Percentiles rank a stretch among this genome's conserved stretches.
Evolutionary conservation across 2,113 vertebrate species (phyloP).

Genomic region (Hiodon alosoides): DNA sequence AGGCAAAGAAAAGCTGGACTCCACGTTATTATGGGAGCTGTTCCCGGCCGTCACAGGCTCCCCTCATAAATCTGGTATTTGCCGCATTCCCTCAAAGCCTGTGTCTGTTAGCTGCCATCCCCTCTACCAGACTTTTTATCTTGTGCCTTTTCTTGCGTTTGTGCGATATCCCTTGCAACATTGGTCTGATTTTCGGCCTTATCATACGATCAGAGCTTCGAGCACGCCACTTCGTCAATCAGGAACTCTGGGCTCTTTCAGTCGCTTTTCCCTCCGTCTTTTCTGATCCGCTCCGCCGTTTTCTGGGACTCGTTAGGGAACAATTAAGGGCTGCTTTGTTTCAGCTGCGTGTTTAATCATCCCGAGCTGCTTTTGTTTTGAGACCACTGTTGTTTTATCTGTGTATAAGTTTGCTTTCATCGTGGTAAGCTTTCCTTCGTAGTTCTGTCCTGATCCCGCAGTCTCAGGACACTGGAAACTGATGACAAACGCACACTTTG

Average conservation of each 20-base stretch:
- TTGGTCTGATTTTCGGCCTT: neutral
- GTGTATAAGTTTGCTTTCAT: conserved; percentile 44
- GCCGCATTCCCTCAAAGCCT: neutral
- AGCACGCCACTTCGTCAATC: neutral
- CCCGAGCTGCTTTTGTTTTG: conserved; percentile 35
- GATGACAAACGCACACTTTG: conserved; percentile 35
- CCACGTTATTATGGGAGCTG: neutral
- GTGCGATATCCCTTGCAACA: neutral
- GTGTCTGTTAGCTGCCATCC: conserved; percentile 2
- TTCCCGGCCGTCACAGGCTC: neutral
- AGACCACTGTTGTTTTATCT: conserved; percentile 36
- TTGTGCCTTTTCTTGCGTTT: neutral
- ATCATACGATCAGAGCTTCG: neutral
- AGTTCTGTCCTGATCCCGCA: conserved; percentile 33
- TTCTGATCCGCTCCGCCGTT: neutral
- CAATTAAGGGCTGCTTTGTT: neutral
- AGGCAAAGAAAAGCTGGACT: neutral
- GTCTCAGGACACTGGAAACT: conserved; percentile 45
- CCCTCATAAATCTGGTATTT: conserved; percentile 2
- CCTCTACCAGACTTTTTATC: neutral
- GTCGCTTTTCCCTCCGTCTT: neutral
- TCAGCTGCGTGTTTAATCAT: conserved; percentile 1
- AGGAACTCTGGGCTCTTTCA: neutral
- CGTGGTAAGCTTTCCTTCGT: conserved; percentile 44
- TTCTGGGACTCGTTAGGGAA: neutral